Base-by-base conservation (phyloP, 2,888 invertebrate genomes). In the Macropis europaea region DNA sequence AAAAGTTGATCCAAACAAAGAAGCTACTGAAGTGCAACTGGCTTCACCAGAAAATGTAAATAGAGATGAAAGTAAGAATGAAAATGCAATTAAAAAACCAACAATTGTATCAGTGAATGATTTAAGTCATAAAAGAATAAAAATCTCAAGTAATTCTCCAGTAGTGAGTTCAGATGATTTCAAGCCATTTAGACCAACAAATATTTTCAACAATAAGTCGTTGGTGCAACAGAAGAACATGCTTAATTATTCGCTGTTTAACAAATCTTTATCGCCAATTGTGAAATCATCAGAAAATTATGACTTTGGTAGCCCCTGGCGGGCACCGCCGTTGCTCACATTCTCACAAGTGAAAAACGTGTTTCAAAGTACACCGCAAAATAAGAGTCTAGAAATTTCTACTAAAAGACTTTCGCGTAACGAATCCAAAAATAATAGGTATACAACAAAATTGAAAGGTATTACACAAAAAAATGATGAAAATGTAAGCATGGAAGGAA, bases 341-440 rank as follows among this genome's bases (percentile, higher is more conserved):
- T 87, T 87, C 56, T 84, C 83, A 6, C 76, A 82, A 11, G 71
- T 86, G 0, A 77, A 75, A 38, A 79, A 79, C n/a, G 28, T 82
- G 1, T 81, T 83, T 17, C 87, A 87, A 60, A 87, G 87, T 57
- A 87, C 87, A 15, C 87, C 87, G 0, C 82, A 84, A 36, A 66
- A 68, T 2, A 80, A 64, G 1, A 66, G 54, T 1, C 11, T 42
- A 0, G 32, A 73, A 1, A 13, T 59, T 19, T 5, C 19, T 11
- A 30, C 7, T 11, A 59, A 40, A n/a, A 68, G 5, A 13, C 15
- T 59, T 5, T 4, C 6, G 2, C 50, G 26, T 6, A 62, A 40
- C 5, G 66, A 66, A 6, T 9, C 30, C 0, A 76, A 50, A 5
- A 57, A 24, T n/a, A 45, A 9, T 13, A 38, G 6, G 6, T 45